Base-by-base conservation (phyloP, 1,140 invertebrate genomes). In the Caenorhabditis brenneri region DNA sequence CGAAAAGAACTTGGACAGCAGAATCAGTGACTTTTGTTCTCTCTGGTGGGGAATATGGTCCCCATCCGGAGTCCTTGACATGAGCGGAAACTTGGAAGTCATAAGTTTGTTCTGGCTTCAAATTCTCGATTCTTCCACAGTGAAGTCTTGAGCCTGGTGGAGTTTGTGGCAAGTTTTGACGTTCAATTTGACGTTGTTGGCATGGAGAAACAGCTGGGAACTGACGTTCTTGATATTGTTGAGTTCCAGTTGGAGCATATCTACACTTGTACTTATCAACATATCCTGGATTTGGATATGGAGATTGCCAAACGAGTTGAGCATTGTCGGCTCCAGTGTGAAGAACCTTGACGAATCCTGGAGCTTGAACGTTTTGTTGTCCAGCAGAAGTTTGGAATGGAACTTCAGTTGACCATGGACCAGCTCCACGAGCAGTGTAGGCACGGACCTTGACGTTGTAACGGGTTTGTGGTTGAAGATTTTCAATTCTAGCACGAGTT, bases 171-270 rank as follows among this genome's bases (percentile, higher is more conserved):
- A 91, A 81, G 74, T 91, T 88, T 33, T 90, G 85, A 36, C 87
- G 85, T 55, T 88, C 79, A 33, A 90, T 80, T 55, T 90, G n/a
- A 22, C 86, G 85, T 36, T 86, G 80, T 31, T 81, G 87, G 80
- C 89, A 90, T 16, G 89, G 90, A n/a, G 84, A 91, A 29, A 90
- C 86, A 19, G 89, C 89, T 48, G 90, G 89, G 87, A 91, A 90
- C 27, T 87, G 82, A 22, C 85, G 85, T 84, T 90, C 86, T 48
- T 90, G 79, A 53, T 84, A 84, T 49, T 87, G 80, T 58, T 88
- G 84, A 10, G 87, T 83, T 51, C 88, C 88, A 29, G 80, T 39
- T 27, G 86, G 86, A 39, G 84, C 86, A 60, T 90, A 90, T 69
- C 86, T 85, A 78, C 89, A 90, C 33, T 85, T 81, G 84, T 88